Conservation (phyloP, 2,888 invertebrate species). For the Tinea trinotella region DNA sequence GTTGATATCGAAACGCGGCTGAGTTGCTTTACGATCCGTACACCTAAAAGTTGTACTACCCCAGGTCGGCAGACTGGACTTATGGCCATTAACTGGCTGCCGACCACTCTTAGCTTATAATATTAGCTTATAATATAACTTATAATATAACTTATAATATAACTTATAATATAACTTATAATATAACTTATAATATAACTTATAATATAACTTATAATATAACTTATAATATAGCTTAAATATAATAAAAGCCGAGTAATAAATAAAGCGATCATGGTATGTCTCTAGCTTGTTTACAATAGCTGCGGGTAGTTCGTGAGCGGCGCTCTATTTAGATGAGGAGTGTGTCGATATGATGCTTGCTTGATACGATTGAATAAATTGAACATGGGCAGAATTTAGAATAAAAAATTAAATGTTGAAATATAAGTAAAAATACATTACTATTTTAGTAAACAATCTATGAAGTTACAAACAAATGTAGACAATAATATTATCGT, state of each 20-base stretch:
- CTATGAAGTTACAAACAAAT: not conserved
- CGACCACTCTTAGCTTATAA: no score
- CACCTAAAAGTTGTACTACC: no score
- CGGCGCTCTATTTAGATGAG: constrained; percentile 62
- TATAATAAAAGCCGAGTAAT: not conserved
- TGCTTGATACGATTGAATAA: constrained; percentile 28
- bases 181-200: no score
- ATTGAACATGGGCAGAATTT: not conserved
- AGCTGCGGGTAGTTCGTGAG: constrained; percentile 65
- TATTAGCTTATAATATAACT: no score
- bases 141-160: no score
- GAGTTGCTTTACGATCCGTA: no score
- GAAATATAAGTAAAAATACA: not conserved
- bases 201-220: no score
- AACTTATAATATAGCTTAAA: no score
- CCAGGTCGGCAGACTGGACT: no score
- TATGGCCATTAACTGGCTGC: no score
- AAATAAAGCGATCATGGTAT: not conserved
- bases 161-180: no score
- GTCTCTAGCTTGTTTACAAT: constrained; percentile 54
- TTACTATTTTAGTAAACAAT: not conserved
- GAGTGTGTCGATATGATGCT: constrained; percentile 54
- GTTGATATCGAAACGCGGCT: no score
- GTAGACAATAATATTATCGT: not conserved
- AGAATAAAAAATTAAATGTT: not conserved